Conservation (phyloP, 1,140 invertebrate species). For the Drosophila rufa region DNA sequence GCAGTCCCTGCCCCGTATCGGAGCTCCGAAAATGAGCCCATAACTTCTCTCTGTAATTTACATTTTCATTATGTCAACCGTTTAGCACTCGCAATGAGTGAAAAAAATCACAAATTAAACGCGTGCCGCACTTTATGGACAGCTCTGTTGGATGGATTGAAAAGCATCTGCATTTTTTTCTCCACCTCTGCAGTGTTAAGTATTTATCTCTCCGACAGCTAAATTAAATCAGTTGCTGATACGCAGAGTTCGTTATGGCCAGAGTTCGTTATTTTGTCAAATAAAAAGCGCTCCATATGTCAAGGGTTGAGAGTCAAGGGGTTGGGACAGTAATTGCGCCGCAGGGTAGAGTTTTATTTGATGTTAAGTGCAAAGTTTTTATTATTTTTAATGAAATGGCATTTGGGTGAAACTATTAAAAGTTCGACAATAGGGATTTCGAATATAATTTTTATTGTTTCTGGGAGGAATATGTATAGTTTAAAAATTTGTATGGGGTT, state of each 20-base stretch:
- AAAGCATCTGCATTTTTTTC: conserved; percentile 21
- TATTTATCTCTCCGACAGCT: conserved; percentile 29
- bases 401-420: conserved; percentile 1
- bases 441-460: neutral
- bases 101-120: conserved; percentile 74
- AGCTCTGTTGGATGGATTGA: conserved; percentile 19
- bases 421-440: neutral
- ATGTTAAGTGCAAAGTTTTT: conserved; percentile 4
- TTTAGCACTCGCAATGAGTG: conserved; percentile 38
- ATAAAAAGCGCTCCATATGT: conserved; percentile 28
- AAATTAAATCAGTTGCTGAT: conserved; percentile 59
- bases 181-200: conserved; percentile 36
- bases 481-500: no score
- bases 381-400: conserved; percentile 11
- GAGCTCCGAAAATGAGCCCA: conserved; percentile 63
- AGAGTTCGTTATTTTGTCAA: conserved; percentile 24
- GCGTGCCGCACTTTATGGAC: conserved; percentile 40
- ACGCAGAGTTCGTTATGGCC: conserved; percentile 22
- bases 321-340: neutral
- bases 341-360: conserved; percentile 5
- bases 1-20: conserved; percentile 17
- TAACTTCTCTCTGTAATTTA: conserved; percentile 75
- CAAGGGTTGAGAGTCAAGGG: neutral
- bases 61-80: conserved; percentile 73
- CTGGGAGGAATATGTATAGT: no score